A percentile compares a stretch with the other conserved stretches of the same genome.
Evolutionary conservation across 1,140 invertebrate species (phyloP).

Genomic region (Caenorhabditis briggsae): DNA sequence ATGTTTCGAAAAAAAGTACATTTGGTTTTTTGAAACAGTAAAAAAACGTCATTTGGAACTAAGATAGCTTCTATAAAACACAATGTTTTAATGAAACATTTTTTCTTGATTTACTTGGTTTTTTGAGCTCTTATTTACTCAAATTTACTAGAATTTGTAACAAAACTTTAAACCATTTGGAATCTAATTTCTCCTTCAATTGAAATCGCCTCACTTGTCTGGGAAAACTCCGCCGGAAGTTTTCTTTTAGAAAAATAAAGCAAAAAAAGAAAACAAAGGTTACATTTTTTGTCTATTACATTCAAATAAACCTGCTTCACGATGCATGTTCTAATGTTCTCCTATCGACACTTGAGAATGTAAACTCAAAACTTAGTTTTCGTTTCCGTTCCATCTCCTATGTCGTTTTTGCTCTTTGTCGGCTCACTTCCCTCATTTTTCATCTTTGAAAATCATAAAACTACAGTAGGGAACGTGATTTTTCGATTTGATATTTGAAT

Average conservation of each 20-base stretch:
- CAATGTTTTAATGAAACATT: no score
- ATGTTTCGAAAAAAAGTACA: background rate
- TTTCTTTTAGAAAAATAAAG: no score
- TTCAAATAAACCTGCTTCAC: constrained; percentile 22
- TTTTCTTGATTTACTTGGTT: no score
- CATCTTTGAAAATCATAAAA: background rate
- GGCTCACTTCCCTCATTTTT: background rate
- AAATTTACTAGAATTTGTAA: no score
- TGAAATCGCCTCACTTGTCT: no score
- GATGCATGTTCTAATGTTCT: constrained; percentile 55
- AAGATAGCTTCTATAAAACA: no score
- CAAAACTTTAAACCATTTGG: no score
- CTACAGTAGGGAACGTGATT: background rate
- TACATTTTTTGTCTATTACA: background rate
- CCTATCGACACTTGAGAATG: constrained; percentile 42
- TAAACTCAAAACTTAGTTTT: background rate
- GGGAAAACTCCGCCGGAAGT: no score
- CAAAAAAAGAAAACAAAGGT: constrained; percentile 6
- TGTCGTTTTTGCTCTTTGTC: background rate
- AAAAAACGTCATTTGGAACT: no score
- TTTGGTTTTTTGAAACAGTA: background rate
- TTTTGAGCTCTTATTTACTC: no score
- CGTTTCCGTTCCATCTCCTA: constrained; percentile 23
- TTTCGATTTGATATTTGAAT: background rate
- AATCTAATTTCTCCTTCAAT: no score